Percentiles rank a stretch among this genome's conserved stretches.
Conservation (phyloP, 2,797 vertebrate species). For the Chaetodon trifasciatus region DNA sequence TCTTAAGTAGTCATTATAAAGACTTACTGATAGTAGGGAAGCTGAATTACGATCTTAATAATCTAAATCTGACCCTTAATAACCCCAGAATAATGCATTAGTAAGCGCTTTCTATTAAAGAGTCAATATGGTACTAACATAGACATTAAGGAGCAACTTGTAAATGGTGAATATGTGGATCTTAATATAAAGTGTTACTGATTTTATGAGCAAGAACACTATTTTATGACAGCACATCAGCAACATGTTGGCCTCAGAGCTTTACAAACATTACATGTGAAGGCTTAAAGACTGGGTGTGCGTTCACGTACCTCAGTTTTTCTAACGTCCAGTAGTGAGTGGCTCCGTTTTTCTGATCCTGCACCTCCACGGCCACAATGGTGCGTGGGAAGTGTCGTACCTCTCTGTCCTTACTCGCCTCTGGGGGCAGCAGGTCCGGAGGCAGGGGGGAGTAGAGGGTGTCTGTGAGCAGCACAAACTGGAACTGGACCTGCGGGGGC, state of each 20-base stretch:
- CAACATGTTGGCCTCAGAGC: not conserved
- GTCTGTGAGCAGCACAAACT: constrained; percentile 97
- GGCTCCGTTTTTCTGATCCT: constrained; percentile 97
- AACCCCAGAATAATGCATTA: too few relatives aligned
- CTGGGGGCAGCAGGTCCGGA: constrained; percentile 91
- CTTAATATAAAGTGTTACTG: not conserved
- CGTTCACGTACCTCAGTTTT: constrained; percentile 90
- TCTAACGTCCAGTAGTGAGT: constrained; percentile 98
- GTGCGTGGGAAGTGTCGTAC: constrained; percentile 94
- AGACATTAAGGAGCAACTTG: too few relatives aligned
- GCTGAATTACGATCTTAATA: too few relatives aligned
- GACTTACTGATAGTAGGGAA: too few relatives aligned
- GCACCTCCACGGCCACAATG: constrained; percentile 96
- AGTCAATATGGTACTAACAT: too few relatives aligned
- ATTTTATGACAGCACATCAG: not conserved
- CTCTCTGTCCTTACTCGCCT: constrained; percentile 90
- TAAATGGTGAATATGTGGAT: too few relatives aligned
- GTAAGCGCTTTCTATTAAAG: too few relatives aligned
- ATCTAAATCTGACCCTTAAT: too few relatives aligned
- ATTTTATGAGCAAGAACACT: constrained; percentile 1
- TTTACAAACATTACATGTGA: constrained; percentile 1
- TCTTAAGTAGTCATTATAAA: too few relatives aligned
- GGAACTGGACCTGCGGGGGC: constrained; percentile 94
- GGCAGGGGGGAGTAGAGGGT: constrained; percentile 96
- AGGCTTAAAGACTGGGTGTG: not conserved